These are phyloP conservation scores for Sorex maritimensis DNA, from an alignment of 2,797 vertebrate species.

Conservation along the genomic window DNA sequence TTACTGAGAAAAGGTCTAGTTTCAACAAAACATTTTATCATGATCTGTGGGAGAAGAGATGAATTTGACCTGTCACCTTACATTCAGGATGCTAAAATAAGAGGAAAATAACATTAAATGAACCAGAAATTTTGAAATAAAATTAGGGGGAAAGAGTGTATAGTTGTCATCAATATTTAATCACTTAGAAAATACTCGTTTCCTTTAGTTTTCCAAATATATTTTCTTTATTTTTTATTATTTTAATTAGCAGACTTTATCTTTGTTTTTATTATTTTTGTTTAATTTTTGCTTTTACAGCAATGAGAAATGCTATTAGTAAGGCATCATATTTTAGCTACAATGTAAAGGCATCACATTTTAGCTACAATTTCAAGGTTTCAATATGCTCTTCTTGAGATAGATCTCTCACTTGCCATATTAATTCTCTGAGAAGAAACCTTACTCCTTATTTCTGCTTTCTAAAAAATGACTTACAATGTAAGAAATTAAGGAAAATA, in stretches of 20 bases:
- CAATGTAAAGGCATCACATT: neutral
- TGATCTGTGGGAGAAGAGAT: neutral
- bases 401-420: neutral
- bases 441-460: neutral
- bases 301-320: neutral
- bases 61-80: neutral
- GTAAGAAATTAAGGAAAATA: neutral
- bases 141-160: neutral
- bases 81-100: neutral
- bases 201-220: conserved; percentile 9
- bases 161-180: neutral
- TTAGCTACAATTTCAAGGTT: neutral
- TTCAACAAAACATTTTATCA: conserved; percentile 1
- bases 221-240: neutral
- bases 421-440: neutral
- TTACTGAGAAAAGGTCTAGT: neutral
- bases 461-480: neutral
- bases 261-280: neutral
- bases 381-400: neutral
- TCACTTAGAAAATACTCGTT: neutral
- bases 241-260: neutral
- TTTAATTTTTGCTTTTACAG: neutral
- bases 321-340: neutral
- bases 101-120: neutral
- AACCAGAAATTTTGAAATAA: neutral